A percentile compares a stretch with the other conserved stretches of the same genome.
Conservation (phyloP, 2,797 vertebrate genomes). For the Acanthurus tractus region DNA sequence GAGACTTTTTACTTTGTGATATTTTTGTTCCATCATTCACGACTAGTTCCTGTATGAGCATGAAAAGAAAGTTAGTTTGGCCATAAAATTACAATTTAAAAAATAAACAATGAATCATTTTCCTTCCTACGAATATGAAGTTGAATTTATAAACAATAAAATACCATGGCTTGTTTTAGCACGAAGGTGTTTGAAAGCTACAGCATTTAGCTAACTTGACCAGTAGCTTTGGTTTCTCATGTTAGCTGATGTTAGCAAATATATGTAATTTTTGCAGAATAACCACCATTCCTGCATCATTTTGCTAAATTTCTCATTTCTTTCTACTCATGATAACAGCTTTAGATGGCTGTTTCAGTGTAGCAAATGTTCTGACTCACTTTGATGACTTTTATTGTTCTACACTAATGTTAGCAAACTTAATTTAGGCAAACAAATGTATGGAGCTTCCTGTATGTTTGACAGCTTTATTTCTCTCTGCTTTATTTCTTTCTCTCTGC, state of each 20-base stretch:
- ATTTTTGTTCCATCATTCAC: background rate
- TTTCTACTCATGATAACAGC: too few relatives aligned
- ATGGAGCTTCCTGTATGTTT: too few relatives aligned
- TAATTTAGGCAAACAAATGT: too few relatives aligned
- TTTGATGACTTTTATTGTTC: background rate
- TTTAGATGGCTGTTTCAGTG: too few relatives aligned
- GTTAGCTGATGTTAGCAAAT: background rate
- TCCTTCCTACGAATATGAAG: background rate
- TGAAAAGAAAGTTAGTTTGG: background rate
- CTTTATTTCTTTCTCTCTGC: too few relatives aligned
- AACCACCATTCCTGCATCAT: too few relatives aligned
- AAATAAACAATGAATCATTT: background rate
- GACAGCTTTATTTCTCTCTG: too few relatives aligned
- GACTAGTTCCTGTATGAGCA: background rate
- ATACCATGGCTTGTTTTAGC: background rate
- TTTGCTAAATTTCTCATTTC: background rate
- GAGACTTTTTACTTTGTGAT: background rate
- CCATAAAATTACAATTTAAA: too few relatives aligned
- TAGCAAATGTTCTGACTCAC: too few relatives aligned
- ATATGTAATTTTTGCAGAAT: background rate
- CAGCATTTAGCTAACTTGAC: background rate
- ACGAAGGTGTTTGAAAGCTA: too few relatives aligned
- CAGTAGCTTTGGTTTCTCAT: background rate
- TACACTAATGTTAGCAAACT: background rate
- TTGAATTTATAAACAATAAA: background rate